A percentile compares a stretch with the other conserved stretches of the same genome.
phyloP scores from a whole-genome alignment of 2,797 vertebrate species.

The Pantherophis alleghaniensis region DNA sequence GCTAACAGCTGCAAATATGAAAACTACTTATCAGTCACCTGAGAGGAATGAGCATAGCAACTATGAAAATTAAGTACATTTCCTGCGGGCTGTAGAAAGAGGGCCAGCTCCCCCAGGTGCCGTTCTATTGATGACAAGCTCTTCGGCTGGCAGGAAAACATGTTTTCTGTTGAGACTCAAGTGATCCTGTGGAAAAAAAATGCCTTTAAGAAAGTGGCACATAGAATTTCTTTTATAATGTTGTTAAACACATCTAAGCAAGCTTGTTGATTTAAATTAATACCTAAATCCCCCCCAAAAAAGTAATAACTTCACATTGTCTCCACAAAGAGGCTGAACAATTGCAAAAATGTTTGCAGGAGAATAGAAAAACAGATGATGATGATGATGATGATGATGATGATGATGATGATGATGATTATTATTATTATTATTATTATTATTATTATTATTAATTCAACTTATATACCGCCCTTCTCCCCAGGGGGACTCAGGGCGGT shows the following conservation, averaged over 20 bases:
- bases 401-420: no score
- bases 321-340: not conserved
- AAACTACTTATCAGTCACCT: constrained; percentile 1
- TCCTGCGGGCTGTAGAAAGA: not conserved
- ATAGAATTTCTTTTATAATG: not conserved
- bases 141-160: not conserved
- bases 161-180: fast-evolving
- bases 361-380: no score
- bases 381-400: no score
- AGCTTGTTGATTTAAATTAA: not conserved
- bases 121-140: not conserved
- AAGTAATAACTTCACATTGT: not conserved
- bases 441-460: no score
- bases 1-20: constrained; percentile 18
- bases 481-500: no score
- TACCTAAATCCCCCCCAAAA: not conserved
- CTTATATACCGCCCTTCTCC: no score
- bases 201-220: not conserved
- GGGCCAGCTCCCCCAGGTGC: not conserved
- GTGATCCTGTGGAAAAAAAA: not conserved
- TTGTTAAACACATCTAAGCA: not conserved
- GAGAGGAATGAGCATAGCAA: constrained; percentile 7
- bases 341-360: not conserved
- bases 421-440: no score
- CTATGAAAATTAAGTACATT: not conserved